Evolutionary conservation across 2,888 invertebrate species (phyloP).

Genomic region (Drosophila antonietae): DNA sequence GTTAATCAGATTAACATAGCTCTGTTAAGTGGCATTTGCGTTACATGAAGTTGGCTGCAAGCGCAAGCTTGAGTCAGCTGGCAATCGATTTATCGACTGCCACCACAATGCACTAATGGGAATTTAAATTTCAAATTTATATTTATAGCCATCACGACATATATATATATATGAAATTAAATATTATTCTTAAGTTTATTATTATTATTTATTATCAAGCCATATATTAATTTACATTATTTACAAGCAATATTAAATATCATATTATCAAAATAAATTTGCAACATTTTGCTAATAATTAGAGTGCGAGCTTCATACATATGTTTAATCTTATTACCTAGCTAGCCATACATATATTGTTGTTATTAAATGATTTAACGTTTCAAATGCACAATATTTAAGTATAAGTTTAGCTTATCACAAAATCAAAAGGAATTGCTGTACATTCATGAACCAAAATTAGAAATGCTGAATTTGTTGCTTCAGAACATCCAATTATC

Average conservation of each 20-base stretch:
- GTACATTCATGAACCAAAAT: conserved; percentile 48
- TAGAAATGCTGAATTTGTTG: conserved; percentile 25
- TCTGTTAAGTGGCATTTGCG: conserved; percentile 1
- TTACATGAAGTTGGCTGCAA: conserved; percentile 23
- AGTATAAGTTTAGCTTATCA: conserved; percentile 61
- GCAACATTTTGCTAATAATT: conserved; percentile 70
- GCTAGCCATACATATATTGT: conserved; percentile 30
- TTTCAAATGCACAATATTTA: conserved; percentile 57
- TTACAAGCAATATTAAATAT: conserved; percentile 66
- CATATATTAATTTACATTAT: conserved; percentile 66
- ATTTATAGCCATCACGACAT: background rate
- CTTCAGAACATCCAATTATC: conserved; percentile 83
- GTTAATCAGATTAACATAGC: conserved; percentile 11
- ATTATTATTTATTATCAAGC: conserved; percentile 65
- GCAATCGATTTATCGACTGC: background rate
- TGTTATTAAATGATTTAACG: conserved; percentile 34
- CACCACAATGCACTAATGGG: conserved; percentile 6
- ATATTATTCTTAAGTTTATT: conserved; percentile 3
- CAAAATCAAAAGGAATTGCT: conserved; percentile 61
- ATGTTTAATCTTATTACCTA: conserved; percentile 36
- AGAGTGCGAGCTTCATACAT: conserved; percentile 30
- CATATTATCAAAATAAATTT: conserved; percentile 49
- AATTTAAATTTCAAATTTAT: background rate
- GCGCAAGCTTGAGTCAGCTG: conserved; percentile 23
- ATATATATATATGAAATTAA: too few relatives aligned